phyloP scores from a whole-genome alignment of 1,140 invertebrate species.

The Heliothis subflexa region DNA sequence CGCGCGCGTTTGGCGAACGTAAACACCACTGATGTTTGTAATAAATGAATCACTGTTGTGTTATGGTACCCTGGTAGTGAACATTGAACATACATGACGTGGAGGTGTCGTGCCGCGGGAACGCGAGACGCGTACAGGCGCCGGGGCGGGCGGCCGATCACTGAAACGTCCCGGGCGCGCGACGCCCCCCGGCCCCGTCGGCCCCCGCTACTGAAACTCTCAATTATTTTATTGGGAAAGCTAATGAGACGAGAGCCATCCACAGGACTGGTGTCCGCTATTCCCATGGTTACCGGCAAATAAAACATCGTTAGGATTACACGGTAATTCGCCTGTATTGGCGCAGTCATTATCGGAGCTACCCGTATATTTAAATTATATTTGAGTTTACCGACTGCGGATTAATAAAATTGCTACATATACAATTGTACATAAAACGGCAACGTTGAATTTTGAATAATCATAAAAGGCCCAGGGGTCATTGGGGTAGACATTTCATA shows the following conservation, averaged over 20 bases:
- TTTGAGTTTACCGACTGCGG: background rate
- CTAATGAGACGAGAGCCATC: slow-evolving; percentile 81
- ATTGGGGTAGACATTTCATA: slow-evolving; percentile 23
- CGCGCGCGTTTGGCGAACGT: slow-evolving; percentile 32
- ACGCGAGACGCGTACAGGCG: slow-evolving; percentile 64
- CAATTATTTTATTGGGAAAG: slow-evolving; percentile 85
- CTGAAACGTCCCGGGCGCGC: slow-evolving; percentile 70
- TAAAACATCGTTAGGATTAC: slow-evolving; percentile 39
- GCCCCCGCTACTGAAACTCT: slow-evolving; percentile 76
- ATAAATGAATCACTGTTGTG: slow-evolving; percentile 53
- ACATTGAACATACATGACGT: slow-evolving; percentile 63
- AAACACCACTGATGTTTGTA: slow-evolving; percentile 59
- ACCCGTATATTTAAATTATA: slow-evolving; percentile 1
- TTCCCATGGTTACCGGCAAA: slow-evolving; percentile 61
- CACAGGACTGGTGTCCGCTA: slow-evolving; percentile 65
- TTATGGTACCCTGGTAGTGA: slow-evolving; percentile 61
- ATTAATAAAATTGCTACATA: slow-evolving; percentile 6
- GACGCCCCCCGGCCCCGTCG: slow-evolving; percentile 58
- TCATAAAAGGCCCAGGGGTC: background rate
- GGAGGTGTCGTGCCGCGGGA: slow-evolving; percentile 37
- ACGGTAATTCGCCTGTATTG: background rate
- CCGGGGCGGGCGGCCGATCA: slow-evolving; percentile 76
- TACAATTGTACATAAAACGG: background rate
- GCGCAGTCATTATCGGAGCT: background rate
- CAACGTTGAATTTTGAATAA: slow-evolving; percentile 13